Conservation (phyloP, 2,888 invertebrate genomes). For the Chalcosyrphus nemorum region DNA sequence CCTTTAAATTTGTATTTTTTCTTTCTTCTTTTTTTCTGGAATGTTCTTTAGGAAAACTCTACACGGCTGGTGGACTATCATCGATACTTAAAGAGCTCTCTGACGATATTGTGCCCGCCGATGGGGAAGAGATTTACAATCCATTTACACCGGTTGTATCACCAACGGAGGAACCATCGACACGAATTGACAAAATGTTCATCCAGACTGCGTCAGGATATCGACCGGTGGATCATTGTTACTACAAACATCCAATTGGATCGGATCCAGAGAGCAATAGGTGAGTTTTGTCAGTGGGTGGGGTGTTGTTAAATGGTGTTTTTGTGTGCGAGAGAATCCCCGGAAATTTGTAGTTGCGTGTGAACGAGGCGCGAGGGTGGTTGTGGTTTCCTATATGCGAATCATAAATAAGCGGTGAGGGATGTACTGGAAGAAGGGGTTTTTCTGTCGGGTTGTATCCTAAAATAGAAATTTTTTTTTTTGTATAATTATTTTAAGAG, state of each 20-base stretch:
- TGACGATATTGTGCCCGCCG: slow-evolving; percentile 81
- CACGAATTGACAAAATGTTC: slow-evolving; percentile 82
- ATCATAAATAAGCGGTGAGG: slow-evolving; percentile 19
- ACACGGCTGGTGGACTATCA: slow-evolving; percentile 80
- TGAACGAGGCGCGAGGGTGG: neutral
- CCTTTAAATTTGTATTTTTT: neutral
- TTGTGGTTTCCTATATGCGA: slow-evolving; percentile 1
- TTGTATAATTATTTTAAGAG: slow-evolving; percentile 56
- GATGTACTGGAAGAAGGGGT: neutral
- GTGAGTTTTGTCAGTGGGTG: slow-evolving; percentile 53
- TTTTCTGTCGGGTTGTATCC: neutral
- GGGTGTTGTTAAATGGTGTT: neutral
- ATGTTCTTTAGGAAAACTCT: slow-evolving; percentile 78
- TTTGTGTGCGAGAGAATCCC: too few species aligned
- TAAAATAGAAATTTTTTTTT: neutral
- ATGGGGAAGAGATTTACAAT: slow-evolving; percentile 82
- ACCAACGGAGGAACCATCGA: slow-evolving; percentile 81
- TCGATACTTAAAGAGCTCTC: slow-evolving; percentile 82
- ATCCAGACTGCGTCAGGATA: slow-evolving; percentile 82
- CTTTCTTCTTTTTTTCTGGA: neutral
- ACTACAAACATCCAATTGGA: slow-evolving; percentile 81
- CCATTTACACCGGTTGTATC: slow-evolving; percentile 82
- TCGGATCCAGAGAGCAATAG: slow-evolving; percentile 75
- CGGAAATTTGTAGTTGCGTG: slow-evolving; percentile 10
- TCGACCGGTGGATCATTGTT: slow-evolving; percentile 82